Conservation (phyloP, 2,113 vertebrate genomes). For the Rhinogobius similis region DNA sequence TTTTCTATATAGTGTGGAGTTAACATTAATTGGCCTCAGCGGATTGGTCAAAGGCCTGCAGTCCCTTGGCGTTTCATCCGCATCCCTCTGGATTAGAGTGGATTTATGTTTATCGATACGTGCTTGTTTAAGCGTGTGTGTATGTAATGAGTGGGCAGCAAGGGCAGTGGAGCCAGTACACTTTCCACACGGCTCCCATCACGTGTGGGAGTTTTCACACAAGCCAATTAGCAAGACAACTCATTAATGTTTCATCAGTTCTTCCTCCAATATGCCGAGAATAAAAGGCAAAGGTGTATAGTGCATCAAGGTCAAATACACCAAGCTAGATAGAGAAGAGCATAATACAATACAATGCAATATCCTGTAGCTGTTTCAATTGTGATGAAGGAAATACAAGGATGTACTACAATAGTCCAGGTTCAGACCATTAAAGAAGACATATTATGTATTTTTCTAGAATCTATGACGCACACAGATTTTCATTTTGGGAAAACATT, state of each 20-base stretch:
- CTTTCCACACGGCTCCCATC: slow-evolving; percentile 43
- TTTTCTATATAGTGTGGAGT: slow-evolving; percentile 29
- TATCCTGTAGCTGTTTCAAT: slow-evolving; percentile 2
- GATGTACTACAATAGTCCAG: slow-evolving; percentile 2
- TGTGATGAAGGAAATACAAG: slow-evolving; percentile 1
- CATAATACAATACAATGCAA: slow-evolving; percentile 12
- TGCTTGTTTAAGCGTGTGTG: slow-evolving; percentile 13
- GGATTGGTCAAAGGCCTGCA: slow-evolving; percentile 31
- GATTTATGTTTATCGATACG: slow-evolving; percentile 22
- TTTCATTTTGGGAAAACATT: too few species aligned
- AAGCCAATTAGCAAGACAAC: slow-evolving; percentile 69
- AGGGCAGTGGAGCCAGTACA: slow-evolving; percentile 20
- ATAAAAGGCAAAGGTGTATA: slow-evolving; percentile 8
- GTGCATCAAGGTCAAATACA: slow-evolving; percentile 1
- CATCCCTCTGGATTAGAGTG: slow-evolving; percentile 19
- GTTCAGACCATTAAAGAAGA: neutral
- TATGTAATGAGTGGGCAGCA: slow-evolving; percentile 25
- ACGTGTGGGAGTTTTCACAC: slow-evolving; percentile 62
- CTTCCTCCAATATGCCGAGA: slow-evolving; percentile 19
- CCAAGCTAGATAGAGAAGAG: neutral
- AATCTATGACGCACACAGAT: neutral
- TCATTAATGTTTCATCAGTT: slow-evolving; percentile 52
- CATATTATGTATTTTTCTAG: neutral
- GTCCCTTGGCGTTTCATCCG: slow-evolving; percentile 31
- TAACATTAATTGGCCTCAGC: slow-evolving; percentile 34